phyloP scores from a whole-genome alignment of 2,797 vertebrate species.

The Acrossocheilus wenchowensis region DNA sequence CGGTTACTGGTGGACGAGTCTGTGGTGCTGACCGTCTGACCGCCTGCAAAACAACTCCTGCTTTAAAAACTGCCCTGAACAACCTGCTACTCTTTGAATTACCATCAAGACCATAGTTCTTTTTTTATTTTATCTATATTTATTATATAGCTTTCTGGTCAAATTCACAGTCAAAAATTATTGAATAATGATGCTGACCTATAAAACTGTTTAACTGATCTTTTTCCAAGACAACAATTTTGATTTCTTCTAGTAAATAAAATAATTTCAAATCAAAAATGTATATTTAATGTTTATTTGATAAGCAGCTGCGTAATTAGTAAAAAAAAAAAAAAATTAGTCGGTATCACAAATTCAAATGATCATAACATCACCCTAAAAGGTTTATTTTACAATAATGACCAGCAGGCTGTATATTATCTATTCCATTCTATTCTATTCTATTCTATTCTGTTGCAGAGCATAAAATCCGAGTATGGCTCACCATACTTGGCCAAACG shows the following conservation, averaged over 20 bases:
- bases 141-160: background rate
- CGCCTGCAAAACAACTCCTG: conserved; percentile 77
- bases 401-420: background rate
- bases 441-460: background rate
- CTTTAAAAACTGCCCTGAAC: background rate
- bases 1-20: conserved; percentile 98
- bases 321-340: background rate
- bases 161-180: background rate
- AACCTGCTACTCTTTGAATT: background rate
- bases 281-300: background rate
- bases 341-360: background rate
- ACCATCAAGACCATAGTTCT: too few relatives aligned
- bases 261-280: background rate
- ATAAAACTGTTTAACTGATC: background rate
- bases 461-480: too few relatives aligned
- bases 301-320: background rate
- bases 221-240: background rate
- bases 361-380: background rate
- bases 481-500: too few relatives aligned
- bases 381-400: background rate
- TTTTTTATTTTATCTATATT: background rate
- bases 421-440: background rate
- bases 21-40: conserved; percentile 97
- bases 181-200: background rate
- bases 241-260: background rate